phyloP scores from a whole-genome alignment of 2,797 vertebrate species.

The Onychomys torridus region DNA sequence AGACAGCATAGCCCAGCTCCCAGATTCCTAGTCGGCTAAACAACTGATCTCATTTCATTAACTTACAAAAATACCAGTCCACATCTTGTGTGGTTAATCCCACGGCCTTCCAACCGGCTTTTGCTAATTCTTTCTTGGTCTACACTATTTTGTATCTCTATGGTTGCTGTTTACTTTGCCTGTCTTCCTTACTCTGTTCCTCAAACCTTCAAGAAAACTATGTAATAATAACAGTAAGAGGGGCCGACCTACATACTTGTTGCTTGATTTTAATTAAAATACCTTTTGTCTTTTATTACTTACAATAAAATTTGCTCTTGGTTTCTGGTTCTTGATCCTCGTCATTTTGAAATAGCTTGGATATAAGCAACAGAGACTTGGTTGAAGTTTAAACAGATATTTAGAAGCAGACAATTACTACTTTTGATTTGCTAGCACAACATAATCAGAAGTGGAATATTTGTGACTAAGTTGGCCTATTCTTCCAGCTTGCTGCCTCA shows the following conservation, averaged over 20 bases:
- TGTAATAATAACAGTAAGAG: neutral
- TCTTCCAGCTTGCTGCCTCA: neutral
- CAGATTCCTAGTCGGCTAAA: neutral
- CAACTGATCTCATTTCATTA: neutral
- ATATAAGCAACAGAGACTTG: neutral
- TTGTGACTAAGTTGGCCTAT: neutral
- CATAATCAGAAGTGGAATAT: neutral
- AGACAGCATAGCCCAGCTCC: neutral
- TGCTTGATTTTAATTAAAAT: slow-evolving; percentile 39
- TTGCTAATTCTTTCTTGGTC: neutral
- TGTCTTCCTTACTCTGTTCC: neutral
- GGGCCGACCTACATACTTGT: neutral
- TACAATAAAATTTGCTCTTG: neutral
- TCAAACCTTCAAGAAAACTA: neutral
- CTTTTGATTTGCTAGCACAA: neutral
- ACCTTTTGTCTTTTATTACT: neutral
- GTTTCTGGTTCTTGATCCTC: neutral
- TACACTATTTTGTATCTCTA: neutral
- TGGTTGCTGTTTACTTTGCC: neutral
- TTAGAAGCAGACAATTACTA: neutral
- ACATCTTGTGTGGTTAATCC: neutral
- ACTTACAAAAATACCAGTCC: neutral
- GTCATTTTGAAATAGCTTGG: neutral
- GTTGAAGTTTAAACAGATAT: neutral
- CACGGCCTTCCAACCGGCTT: neutral